Conservation (phyloP, 2,888 invertebrate genomes). For the Phymatocera aterrima region DNA sequence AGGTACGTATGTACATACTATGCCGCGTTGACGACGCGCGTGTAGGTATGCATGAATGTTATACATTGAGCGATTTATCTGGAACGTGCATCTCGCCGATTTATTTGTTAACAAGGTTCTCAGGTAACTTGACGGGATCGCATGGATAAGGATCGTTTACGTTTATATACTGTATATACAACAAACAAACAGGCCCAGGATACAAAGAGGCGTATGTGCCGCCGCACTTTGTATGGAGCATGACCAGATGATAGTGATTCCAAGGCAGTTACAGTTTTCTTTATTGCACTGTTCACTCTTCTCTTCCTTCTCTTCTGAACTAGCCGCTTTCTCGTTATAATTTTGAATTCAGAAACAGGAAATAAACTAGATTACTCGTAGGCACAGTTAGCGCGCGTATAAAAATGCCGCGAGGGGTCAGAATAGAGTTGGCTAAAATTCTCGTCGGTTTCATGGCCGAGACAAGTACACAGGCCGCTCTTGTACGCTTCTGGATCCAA, state of each 20-base stretch:
- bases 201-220: too few relatives aligned
- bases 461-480: too few relatives aligned
- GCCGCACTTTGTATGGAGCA: neutral
- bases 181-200: neutral
- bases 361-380: slow-evolving; percentile 9
- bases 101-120: neutral
- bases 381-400: neutral
- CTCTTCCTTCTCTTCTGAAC: too few relatives aligned
- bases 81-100: slow-evolving; percentile 21
- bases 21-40: too few relatives aligned
- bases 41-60: too few relatives aligned
- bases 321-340: too few relatives aligned
- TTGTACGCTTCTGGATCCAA: too few relatives aligned
- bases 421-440: neutral
- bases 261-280: neutral
- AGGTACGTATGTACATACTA: neutral
- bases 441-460: neutral
- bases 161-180: neutral
- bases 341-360: slow-evolving; percentile 18
- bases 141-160: slow-evolving; percentile 22
- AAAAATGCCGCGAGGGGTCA: neutral
- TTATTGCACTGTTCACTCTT: neutral
- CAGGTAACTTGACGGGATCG: neutral
- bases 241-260: neutral
- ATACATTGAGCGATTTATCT: neutral